Base-by-base conservation (phyloP, 2,888 invertebrate species). In the Drosophila colorata region DNA sequence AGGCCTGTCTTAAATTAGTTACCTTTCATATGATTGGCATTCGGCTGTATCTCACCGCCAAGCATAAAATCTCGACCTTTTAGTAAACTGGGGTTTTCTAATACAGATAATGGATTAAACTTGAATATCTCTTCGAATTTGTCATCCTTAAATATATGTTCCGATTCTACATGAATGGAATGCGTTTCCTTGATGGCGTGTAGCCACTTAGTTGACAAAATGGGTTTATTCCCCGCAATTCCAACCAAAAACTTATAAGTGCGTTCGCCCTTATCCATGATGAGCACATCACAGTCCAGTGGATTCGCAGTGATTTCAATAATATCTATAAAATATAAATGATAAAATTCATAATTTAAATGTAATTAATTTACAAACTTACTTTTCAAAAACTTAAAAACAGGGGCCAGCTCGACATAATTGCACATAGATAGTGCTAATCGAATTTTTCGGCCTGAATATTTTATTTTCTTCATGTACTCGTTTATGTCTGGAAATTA, bases 201-300 rank as follows among this genome's bases (percentile, higher is more conserved):
- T 1, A 83, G 37, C 83, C 83, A 83, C 9, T 49, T 28, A 5
- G 64, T 43, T 9, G 56, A 70, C 2, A 83, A 43, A 13, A 83
- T 57, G 0, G 83, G 83, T 13, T 75, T 88, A 55, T 64, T 78
- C 1, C 48, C 38, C 7, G 83, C 83, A 11, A 84, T 23, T 1
- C 48, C 72, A 5, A 66, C 38, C 8, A 83, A 65, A 28, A 88
- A 88, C 28, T 83, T 83, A 23, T 57, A 88, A 0, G 83, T 88
- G 1, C 89, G 83, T 37, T 88, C 83, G 1, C 87, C 89, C 20
- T 46, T 80, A 38, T 83, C 89, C 83, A 83, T 88, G 2, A 83
- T 63, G 0, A 88, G 56, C 1, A 88, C 8, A 44, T 83, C 85
- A 23, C 67, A 78, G 3, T 48, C 13, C 1, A 52, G 3, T 1